Evolutionary conservation across 2,888 invertebrate genomes (phyloP), one percentile per base, ranked within the genome.

Genomic region (Galerucella calmariensis): DNA sequence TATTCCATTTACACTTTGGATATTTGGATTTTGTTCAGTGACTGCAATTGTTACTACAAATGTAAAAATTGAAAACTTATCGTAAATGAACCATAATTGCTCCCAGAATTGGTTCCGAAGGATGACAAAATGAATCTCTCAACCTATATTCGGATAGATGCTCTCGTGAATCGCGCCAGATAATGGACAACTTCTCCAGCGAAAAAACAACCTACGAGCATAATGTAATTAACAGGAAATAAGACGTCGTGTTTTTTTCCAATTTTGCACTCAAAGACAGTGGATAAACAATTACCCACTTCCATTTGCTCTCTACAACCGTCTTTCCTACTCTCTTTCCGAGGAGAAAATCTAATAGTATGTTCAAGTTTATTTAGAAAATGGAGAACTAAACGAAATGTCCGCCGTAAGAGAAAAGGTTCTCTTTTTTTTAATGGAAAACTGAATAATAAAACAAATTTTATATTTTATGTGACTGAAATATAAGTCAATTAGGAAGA

Each of bases 361-460:
- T 61, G 65, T 72, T 69, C 66, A 66, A 75, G 75, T 72, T 75
- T 75, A 72, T 75, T 72, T 75, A 66, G 72, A 69, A 72, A 75
- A 72, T 65, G 66, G 69, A 71, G 66, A 65, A n/a, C 53, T 67
- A 70, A 67, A 70, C 35, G 35, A 41, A 35, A 69, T 48, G 67
- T 61, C 44, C 41, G 53, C 24, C 53, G 11, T 61, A 2, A 2
- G 10, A 58, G 46, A 67, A 65, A 51, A 61, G 66, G 44, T 61
- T 70, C 56, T 53, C 27, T 70, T 24, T 59, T 27, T 14, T 27
- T 44, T 69, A 73, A 73, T 73, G 67, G 73, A 62, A 69, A 73
- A 73, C 65, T 73, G 66, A 73, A 73, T 74, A 69, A 66, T 73
- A 46, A 59, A 69, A 73, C 68, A 61, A 73, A 68, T 20, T 65